Conservation (phyloP, 2,113 vertebrate genomes). For the Cnemophilus loriae region DNA sequence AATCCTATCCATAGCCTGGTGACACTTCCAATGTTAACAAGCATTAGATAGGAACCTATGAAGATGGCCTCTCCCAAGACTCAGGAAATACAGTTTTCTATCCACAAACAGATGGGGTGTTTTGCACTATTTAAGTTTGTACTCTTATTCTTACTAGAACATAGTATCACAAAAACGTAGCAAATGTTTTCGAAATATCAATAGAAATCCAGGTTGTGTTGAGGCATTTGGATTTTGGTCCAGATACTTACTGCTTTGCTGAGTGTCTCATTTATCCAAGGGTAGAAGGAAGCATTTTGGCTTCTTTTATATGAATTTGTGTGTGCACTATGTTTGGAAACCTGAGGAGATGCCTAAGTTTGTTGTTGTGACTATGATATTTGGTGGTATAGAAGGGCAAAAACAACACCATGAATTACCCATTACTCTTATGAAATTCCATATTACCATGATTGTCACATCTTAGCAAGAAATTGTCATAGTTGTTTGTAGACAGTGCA, state of each 20-base stretch:
- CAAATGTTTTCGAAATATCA: not conserved
- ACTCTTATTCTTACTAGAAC: not conserved
- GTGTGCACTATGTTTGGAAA: not conserved
- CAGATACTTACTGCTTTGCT: not conserved
- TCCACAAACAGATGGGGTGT: not conserved
- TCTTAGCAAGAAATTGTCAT: not conserved
- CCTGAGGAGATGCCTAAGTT: not conserved
- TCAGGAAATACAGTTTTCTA: not conserved
- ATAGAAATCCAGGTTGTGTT: not conserved
- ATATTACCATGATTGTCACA: not conserved
- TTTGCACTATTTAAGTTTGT: not conserved
- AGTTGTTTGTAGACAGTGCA: not conserved
- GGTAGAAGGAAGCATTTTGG: not conserved
- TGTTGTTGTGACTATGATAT: not conserved
- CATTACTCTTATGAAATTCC: not conserved
- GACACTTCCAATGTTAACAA: not conserved
- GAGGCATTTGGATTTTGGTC: not conserved
- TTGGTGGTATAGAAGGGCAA: not conserved
- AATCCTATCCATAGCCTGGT: not conserved
- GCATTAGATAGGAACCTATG: not conserved
- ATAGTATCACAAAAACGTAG: not conserved
- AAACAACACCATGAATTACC: not conserved
- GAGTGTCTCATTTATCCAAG: not conserved
- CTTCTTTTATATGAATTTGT: not conserved
- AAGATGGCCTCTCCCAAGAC: not conserved